A percentile compares a stretch with the other conserved stretches of the same genome.
Evolutionary conservation across 1,140 invertebrate genomes (phyloP).

Genomic region (Olivierus martensii): DNA sequence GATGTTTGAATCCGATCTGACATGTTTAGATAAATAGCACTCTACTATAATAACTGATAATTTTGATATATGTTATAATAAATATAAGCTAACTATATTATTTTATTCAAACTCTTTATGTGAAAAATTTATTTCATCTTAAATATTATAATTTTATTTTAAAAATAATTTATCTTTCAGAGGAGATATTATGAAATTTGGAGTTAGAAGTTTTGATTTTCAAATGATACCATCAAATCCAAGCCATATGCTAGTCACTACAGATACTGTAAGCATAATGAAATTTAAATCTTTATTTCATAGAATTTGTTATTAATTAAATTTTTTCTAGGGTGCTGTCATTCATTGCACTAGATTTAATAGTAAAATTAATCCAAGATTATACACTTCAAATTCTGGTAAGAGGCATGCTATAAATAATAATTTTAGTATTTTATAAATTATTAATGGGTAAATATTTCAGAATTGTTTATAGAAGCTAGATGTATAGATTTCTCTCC

Average conservation of each 20-base stretch:
- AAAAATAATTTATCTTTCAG: slow-evolving; percentile 16
- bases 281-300: not conserved
- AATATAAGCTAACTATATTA: no score
- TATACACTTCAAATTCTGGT: slow-evolving; percentile 5
- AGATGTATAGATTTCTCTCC: slow-evolving; percentile 28
- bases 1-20: no score
- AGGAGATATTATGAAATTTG: slow-evolving; percentile 10
- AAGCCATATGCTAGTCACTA: slow-evolving; percentile 41
- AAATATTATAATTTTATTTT: no score
- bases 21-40: no score
- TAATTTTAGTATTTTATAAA: no score
- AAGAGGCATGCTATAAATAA: no score
- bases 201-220: slow-evolving; percentile 32
- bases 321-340: slow-evolving; percentile 28
- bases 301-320: not conserved
- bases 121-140: no score
- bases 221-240: slow-evolving; percentile 35
- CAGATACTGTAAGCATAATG: slow-evolving; percentile 28
- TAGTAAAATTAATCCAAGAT: slow-evolving; percentile 31
- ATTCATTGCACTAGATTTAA: slow-evolving; percentile 38
- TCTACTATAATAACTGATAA: no score
- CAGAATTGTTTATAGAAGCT: slow-evolving; percentile 30
- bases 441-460: not conserved
- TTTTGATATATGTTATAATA: no score
- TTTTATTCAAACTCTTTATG: no score